Conservation (phyloP, 2,797 vertebrate genomes). For the Myotis pilosus region DNA sequence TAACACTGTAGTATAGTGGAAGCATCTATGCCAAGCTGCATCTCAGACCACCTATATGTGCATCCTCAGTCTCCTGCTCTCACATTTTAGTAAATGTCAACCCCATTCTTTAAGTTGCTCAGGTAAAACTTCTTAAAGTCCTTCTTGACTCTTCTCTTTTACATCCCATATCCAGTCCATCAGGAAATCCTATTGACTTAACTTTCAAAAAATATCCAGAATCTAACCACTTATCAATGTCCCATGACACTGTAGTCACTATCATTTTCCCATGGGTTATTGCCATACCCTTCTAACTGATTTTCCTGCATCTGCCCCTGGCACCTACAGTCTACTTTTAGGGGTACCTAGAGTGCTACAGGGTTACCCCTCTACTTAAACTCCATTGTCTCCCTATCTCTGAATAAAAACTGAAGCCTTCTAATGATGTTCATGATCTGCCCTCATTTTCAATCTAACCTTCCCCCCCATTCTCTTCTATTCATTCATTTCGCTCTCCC, state of each 20-base stretch:
- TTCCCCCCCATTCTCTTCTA: neutral
- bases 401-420: neutral
- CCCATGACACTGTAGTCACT: neutral
- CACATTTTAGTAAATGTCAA: neutral
- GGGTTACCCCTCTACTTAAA: neutral
- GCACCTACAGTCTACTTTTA: neutral
- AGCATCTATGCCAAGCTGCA: neutral
- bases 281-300: neutral
- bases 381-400: neutral
- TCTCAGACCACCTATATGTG: neutral
- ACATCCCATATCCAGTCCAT: neutral
- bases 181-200: neutral
- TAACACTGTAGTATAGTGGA: neutral
- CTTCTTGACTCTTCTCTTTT: neutral
- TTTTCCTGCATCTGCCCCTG: neutral
- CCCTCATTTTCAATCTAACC: neutral
- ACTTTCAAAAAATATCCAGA: slow-evolving; percentile 7
- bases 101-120: neutral
- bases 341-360: neutral
- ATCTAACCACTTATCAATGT: neutral
- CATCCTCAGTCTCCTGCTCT: neutral
- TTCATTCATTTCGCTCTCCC: neutral
- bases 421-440: neutral
- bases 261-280: neutral
- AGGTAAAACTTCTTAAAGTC: neutral